Conservation (phyloP, 35 echinoderm and acorn worm species). For the Diadema setosum region DNA sequence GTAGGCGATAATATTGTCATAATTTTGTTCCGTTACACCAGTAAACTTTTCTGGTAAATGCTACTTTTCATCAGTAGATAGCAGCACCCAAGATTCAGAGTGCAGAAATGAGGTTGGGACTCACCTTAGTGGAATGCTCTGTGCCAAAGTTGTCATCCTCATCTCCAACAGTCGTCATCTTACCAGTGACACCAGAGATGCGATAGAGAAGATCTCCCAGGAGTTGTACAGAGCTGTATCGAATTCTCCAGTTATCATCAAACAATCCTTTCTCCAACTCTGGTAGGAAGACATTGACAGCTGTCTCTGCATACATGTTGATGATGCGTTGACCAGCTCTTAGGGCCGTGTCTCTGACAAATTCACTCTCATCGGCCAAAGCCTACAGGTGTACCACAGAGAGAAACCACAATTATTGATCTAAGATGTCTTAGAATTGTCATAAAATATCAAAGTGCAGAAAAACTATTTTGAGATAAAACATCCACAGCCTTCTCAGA, state of each 20-base stretch:
- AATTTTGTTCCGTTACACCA: no score
- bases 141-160: constrained; percentile 99
- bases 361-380: constrained; percentile 93
- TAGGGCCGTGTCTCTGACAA: constrained; percentile 87
- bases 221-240: constrained; percentile 88
- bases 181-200: constrained; percentile 96
- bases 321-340: constrained; percentile 94
- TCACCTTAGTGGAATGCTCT: constrained; percentile 96
- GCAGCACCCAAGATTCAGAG: no score
- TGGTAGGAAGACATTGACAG: constrained; percentile 88
- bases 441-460: no score
- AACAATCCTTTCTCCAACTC: constrained; percentile 92
- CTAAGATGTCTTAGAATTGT: no score
- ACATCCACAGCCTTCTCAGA: no score
- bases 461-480: no score
- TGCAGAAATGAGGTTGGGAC: not conserved
- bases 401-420: no score
- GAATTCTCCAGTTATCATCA: constrained; percentile 98
- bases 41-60: no score
- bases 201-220: constrained; percentile 90
- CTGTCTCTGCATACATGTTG: constrained; percentile 88
- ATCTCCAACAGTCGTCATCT: constrained; percentile 90
- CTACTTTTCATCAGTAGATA: no score
- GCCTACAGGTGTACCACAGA: no score
- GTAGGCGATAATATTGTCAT: no score